Base-by-base conservation (phyloP, 1,140 invertebrate genomes). In the Heliothis subflexa region DNA sequence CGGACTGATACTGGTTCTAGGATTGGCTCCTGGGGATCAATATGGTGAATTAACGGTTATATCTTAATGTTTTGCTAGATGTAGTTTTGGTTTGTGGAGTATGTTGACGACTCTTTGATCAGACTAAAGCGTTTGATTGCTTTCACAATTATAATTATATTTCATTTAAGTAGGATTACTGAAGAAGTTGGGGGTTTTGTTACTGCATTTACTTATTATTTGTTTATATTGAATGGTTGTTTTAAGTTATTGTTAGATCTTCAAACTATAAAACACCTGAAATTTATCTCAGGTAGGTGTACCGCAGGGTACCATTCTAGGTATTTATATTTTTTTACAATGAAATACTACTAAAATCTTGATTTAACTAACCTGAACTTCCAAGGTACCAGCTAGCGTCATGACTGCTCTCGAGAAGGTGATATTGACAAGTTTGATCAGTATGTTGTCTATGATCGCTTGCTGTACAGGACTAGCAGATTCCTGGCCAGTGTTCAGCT, bases 1-100 rank as follows among this genome's bases (percentile, higher is more conserved):
- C 97, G 95, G 18, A 98, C 89, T 77, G 95, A 96, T 12, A 97
- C 93, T 3, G 97, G 97, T 84, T 98, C 97, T 11, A 98, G 86
- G 64, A 98, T 96, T 13, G 97, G 96, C 89, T 98, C 97, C 95
- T 97, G 85, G 88, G 12, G 3, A 33, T n/a, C 14, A 64, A 62
- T 40, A 7, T 33, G 33, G 3, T 33, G 33, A 33, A 33, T 33
- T 33, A 33, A 33, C 7, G 21, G 33, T 33, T 33, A 33, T 33
- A n/a, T n/a, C n/a, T n/a, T n/a, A n/a, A n/a, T n/a, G n/a, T n/a
- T n/a, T n/a, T n/a, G n/a, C n/a, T n/a, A n/a, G n/a, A n/a, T n/a
- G n/a, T n/a, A n/a, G n/a, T n/a, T n/a, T n/a, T n/a, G 28, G 28
- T 28, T 28, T 4, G 28, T 28, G 1, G 28, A 2, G 28, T 28